Percentiles rank a stretch among this genome's conserved stretches.
Conservation (phyloP, 2,888 invertebrate genomes). For the Euplagia quadripunctaria region DNA sequence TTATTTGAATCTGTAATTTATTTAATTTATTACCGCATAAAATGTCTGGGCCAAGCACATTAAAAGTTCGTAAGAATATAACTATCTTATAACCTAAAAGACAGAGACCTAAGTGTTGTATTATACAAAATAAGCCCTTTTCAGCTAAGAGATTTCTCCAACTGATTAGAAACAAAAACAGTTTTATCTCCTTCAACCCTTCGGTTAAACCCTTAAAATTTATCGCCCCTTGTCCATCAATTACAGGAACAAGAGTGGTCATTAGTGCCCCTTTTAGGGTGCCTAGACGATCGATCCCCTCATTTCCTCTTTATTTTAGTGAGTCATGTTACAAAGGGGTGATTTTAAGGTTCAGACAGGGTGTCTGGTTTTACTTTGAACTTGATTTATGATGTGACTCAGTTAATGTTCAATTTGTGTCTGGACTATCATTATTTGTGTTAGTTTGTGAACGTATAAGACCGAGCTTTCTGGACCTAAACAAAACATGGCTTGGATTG, state of each 20-base stretch:
- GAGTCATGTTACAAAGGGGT: conserved; percentile 36
- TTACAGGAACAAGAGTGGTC: conserved; percentile 29
- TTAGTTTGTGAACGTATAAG: too few species aligned
- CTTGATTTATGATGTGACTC: conserved; percentile 4
- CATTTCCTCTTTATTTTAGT: conserved; percentile 23
- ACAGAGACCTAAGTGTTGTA: not conserved
- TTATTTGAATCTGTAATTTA: not conserved
- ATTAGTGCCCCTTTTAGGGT: conserved; percentile 28
- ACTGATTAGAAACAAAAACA: conserved; percentile 1
- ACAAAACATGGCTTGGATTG: too few species aligned
- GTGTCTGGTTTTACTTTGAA: conserved; percentile 14
- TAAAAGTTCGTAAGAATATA: not conserved
- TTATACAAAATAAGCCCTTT: not conserved
- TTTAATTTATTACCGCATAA: not conserved
- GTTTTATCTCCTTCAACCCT: not conserved
- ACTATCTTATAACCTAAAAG: not conserved
- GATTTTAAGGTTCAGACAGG: conserved; percentile 21
- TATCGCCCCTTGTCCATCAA: conserved; percentile 21
- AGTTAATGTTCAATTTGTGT: not conserved
- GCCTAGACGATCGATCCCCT: conserved; percentile 31
- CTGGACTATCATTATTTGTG: not conserved
- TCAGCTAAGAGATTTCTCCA: not conserved
- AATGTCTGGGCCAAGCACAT: not conserved
- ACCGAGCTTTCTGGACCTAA: too few species aligned
- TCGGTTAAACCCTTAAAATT: conserved; percentile 8